Evolutionary conservation across 2,113 vertebrate species (phyloP).

Genomic region (Campylomormyrus tamandua): DNA sequence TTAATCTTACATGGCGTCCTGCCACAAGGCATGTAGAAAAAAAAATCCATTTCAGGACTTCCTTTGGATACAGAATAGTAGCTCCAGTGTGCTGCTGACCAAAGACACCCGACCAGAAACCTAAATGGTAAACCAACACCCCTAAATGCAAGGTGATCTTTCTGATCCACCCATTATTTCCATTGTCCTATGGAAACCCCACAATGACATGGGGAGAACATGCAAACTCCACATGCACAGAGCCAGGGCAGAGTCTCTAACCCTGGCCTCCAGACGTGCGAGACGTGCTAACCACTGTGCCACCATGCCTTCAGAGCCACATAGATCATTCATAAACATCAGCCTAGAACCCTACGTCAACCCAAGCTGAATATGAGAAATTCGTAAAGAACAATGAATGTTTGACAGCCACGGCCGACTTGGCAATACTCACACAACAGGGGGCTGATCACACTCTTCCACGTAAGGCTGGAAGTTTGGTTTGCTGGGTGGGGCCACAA

Average conservation of each 20-base stretch:
- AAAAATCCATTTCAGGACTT: background rate
- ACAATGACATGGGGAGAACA: background rate
- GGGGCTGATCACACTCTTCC: constrained; percentile 75
- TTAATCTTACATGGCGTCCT: constrained; percentile 97
- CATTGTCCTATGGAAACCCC: background rate
- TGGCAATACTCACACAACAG: constrained; percentile 77
- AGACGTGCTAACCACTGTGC: background rate
- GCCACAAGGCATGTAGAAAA: constrained; percentile 8
- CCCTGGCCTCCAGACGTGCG: background rate
- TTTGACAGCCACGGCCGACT: background rate
- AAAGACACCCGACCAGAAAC: background rate
- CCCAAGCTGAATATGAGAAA: background rate
- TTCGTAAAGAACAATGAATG: background rate
- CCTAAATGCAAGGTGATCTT: background rate
- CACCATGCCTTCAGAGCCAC: background rate
- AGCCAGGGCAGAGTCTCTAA: background rate
- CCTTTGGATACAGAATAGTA: background rate
- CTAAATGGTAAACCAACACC: background rate
- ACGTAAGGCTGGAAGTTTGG: constrained; percentile 83
- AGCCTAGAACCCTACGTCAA: background rate
- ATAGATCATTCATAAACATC: background rate
- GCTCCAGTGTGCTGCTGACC: background rate
- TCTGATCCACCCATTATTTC: background rate
- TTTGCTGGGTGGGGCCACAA: constrained; percentile 48
- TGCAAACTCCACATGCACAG: background rate